Evolutionary conservation across 2,797 vertebrate species (phyloP).

Genomic region (Danio tinwini): DNA sequence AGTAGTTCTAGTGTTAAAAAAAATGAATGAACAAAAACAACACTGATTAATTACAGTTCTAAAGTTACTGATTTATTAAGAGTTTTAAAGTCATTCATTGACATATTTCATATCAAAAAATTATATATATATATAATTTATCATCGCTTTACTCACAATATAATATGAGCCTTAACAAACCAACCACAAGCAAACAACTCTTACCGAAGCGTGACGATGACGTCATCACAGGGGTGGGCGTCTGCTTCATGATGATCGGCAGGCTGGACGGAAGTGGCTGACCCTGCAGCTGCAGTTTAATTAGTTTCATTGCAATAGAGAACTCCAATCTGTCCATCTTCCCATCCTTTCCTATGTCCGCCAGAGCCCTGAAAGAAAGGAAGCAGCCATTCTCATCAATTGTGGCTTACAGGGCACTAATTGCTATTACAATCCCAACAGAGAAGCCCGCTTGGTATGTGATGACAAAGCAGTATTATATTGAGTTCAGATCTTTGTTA

Average conservation of each 20-base stretch:
- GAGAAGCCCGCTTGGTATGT: not conserved
- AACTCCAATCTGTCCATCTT: slow-evolving; percentile 97
- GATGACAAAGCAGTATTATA: slow-evolving; percentile 5
- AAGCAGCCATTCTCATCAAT: slow-evolving; percentile 29
- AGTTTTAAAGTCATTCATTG: not conserved
- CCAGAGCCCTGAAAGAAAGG: slow-evolving; percentile 81
- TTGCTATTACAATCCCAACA: slow-evolving; percentile 1
- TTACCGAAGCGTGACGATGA: slow-evolving; percentile 84
- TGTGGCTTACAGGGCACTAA: slow-evolving; percentile 23
- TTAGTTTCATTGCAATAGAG: slow-evolving; percentile 98
- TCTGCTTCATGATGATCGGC: slow-evolving; percentile 93
- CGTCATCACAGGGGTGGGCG: slow-evolving; percentile 81
- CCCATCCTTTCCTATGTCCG: slow-evolving; percentile 94
- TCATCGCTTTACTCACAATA: not conserved
- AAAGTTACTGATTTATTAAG: not conserved
- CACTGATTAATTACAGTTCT: not conserved
- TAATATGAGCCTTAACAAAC: not conserved
- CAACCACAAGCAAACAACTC: slow-evolving; percentile 12
- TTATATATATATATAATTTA: too few relatives aligned
- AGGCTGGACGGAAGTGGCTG: slow-evolving; percentile 85
- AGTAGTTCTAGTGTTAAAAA: too few relatives aligned
- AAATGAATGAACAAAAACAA: not conserved
- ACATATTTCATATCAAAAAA: not conserved
- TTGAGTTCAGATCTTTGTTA: not conserved
- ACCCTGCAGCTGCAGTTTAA: slow-evolving; percentile 94